Conservation (phyloP, 2,888 invertebrate genomes). For the Quadroppia sp. region DNA sequence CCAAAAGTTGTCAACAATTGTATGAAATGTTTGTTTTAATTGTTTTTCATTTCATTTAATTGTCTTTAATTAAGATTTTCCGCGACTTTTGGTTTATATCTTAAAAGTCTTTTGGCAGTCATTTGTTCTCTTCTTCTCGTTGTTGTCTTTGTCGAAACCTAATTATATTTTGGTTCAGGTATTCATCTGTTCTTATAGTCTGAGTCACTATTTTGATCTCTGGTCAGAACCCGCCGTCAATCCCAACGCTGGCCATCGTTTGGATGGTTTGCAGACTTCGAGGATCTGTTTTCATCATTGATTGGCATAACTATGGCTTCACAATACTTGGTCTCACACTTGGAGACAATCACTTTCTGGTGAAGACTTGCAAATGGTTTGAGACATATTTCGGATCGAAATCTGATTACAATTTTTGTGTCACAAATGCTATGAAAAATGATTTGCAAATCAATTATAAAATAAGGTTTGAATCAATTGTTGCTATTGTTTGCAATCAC, state of each 20-base stretch:
- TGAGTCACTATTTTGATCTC: neutral
- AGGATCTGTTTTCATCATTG: constrained; percentile 67
- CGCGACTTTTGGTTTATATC: constrained; percentile 66
- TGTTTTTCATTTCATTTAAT: constrained; percentile 30
- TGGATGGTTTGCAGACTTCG: constrained; percentile 71
- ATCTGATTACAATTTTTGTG: constrained; percentile 78
- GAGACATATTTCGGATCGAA: constrained; percentile 73
- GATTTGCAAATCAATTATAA: constrained; percentile 61
- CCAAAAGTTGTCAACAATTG: constrained; percentile 58
- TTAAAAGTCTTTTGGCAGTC: constrained; percentile 85
- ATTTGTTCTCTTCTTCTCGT: constrained; percentile 65
- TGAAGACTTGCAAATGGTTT: constrained; percentile 64
- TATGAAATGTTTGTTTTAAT: constrained; percentile 49
- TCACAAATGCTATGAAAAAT: constrained; percentile 83
- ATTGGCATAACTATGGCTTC: constrained; percentile 99
- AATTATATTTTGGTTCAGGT: constrained; percentile 66
- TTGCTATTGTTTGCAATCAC: no score
- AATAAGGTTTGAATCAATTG: constrained; percentile 19
- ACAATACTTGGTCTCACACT: constrained; percentile 74
- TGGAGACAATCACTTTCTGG: constrained; percentile 60
- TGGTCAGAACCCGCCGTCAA: constrained; percentile 81
- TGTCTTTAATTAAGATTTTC: constrained; percentile 57
- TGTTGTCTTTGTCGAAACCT: constrained; percentile 64
- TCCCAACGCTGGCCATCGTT: constrained; percentile 81
- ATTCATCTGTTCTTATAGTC: no score